phyloP scores from a whole-genome alignment of 2,797 vertebrate genomes.

The Heteromormyrus szaboi region DNA sequence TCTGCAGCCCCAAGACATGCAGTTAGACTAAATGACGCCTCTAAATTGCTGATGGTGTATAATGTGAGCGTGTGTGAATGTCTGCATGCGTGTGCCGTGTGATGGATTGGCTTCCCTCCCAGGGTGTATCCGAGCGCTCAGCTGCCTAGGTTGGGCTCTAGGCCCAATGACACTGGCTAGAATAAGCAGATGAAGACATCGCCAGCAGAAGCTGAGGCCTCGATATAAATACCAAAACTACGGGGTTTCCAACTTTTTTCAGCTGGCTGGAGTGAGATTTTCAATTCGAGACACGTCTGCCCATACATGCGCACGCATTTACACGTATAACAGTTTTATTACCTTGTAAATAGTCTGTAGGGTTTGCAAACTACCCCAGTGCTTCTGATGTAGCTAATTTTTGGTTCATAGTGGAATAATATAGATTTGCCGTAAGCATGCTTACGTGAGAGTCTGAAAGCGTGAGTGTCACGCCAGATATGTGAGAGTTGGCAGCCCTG shows the following conservation, averaged over 20 bases:
- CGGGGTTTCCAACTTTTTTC: not conserved
- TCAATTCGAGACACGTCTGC: not conserved
- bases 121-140: not conserved
- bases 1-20: not conserved
- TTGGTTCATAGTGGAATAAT: not conserved
- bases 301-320: not conserved
- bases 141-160: not conserved
- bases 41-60: not conserved
- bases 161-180: not conserved
- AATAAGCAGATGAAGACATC: not conserved
- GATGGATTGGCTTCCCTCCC: not conserved
- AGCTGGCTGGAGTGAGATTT: not conserved
- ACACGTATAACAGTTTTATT: not conserved
- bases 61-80: not conserved
- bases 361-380: not conserved
- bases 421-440: not conserved
- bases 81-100: not conserved
- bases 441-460: not conserved
- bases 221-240: not conserved
- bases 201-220: not conserved
- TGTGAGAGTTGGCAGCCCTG: not conserved
- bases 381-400: not conserved
- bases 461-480: not conserved
- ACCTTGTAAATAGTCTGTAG: not conserved
- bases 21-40: not conserved